Base-by-base conservation (phyloP, 2,113 vertebrate species). In the Rhineura floridana region DNA sequence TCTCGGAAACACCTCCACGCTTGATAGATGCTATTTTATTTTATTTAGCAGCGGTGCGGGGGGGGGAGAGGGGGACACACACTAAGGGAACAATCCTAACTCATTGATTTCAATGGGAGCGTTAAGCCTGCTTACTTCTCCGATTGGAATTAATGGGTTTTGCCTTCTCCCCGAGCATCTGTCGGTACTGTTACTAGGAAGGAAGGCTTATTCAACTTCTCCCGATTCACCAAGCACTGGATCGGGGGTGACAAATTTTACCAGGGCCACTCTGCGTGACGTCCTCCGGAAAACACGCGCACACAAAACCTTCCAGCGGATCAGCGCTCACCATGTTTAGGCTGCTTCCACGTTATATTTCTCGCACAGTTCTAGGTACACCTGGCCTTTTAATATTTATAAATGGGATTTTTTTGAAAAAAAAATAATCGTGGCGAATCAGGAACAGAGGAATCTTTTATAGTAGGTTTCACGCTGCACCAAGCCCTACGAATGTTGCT, bases 401-500 rank as follows among this genome's bases (percentile, higher is more conserved):
- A 91, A 67, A 83, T 19, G 39, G 30, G 62, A 3, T 13, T 19
- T 42, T 11, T 81, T 59, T 80, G 12, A 25, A 30, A 30, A 30
- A 13, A 67, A 67, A 67, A 30, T 5, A n/a, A n/a, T 9, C 65
- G 21, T 6, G 28, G 28, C 11, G 9, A 30, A 46, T 10, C 63
- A 63, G 80, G 5, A 91, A 90, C 1, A n/a, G 50, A 30, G 50
- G 6, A n/a, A 55, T 55, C 33, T 96, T 96, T 96, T 95, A 95
- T 89, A 92, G 91, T 93, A 92, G 89, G 95, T 91, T 95, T 93
- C 95, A 94, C 94, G 95, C 94, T 92, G 93, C 89, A 95, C n/a
- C 93, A 92, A 94, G 93, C 96, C 94, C 94, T 95, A 96, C 93
- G 82, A 94, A 84, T 91, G 94, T 95, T 93, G 85, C 91, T 95